phyloP scores from a whole-genome alignment of 2,888 invertebrate genomes.

The Lagria hirta region DNA sequence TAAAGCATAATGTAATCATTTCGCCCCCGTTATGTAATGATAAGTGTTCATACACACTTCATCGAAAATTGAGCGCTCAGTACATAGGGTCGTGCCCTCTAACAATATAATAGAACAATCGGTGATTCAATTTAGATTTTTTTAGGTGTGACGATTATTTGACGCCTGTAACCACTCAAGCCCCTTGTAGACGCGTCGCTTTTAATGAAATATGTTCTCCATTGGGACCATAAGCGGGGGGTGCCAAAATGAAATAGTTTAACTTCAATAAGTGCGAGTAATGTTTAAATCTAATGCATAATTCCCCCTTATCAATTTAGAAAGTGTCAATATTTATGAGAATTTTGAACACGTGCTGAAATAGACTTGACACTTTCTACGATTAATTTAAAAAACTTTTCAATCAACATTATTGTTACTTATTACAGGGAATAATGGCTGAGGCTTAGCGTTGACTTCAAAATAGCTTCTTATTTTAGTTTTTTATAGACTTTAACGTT shows the following conservation, averaged over 20 bases:
- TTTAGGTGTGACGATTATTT: conserved; percentile 55
- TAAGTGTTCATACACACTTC: conserved; percentile 54
- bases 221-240: conserved; percentile 43
- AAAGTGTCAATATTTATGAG: conserved; percentile 43
- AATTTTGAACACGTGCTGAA: no score
- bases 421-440: no score
- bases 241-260: conserved; percentile 52
- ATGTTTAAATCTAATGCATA: conserved; percentile 42
- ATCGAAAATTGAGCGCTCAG: conserved; percentile 52
- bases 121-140: conserved; percentile 71
- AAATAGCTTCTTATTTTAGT: no score
- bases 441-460: no score
- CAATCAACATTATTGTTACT: no score
- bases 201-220: conserved; percentile 55
- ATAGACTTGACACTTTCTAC: no score
- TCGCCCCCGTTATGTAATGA: conserved; percentile 47
- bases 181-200: conserved; percentile 37
- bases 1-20: conserved; percentile 47
- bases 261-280: conserved; percentile 47
- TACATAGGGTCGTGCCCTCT: conserved; percentile 58
- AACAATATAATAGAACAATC: conserved; percentile 71
- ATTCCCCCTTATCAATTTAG: conserved; percentile 44
- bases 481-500: no score
- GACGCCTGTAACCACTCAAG: conserved; percentile 48
- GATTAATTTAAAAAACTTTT: no score